Evolutionary conservation across 2,888 invertebrate genomes (phyloP).

Genomic region (Cylindroiulus punctatus): DNA sequence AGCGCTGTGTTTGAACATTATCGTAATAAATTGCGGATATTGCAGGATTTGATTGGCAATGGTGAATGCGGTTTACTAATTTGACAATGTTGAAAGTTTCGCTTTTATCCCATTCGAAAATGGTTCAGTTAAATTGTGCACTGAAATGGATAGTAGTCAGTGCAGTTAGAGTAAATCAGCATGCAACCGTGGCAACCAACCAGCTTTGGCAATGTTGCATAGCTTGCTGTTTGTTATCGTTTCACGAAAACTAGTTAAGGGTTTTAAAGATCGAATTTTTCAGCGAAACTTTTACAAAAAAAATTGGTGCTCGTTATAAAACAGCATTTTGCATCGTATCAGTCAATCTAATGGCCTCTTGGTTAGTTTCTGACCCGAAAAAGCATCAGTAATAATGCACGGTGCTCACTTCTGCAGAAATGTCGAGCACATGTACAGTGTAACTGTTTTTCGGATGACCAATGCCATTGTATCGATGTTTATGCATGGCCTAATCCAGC

Average conservation of each 20-base stretch:
- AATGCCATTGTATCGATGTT: background rate
- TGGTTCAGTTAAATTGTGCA: no score
- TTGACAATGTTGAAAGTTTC: no score
- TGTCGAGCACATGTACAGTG: no score
- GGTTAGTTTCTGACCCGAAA: background rate
- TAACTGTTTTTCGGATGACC: constrained; percentile 3
- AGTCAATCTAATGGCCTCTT: background rate
- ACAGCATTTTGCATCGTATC: background rate
- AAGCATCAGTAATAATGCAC: background rate
- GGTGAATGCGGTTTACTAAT: no score
- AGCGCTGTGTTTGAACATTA: background rate
- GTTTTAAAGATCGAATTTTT: background rate
- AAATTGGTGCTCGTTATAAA: background rate
- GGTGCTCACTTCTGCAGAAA: background rate
- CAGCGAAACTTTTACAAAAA: background rate
- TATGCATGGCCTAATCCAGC: background rate
- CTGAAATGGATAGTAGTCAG: no score
- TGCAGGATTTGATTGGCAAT: background rate
- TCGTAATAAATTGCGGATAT: background rate
- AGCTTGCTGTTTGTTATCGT: no score
- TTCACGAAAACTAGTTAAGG: background rate
- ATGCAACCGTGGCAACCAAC: no score
- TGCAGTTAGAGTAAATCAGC: no score
- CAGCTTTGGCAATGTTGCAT: no score
- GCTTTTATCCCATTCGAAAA: no score